phyloP scores from a whole-genome alignment of 2,888 invertebrate species.

The Eucera pruinosa region DNA sequence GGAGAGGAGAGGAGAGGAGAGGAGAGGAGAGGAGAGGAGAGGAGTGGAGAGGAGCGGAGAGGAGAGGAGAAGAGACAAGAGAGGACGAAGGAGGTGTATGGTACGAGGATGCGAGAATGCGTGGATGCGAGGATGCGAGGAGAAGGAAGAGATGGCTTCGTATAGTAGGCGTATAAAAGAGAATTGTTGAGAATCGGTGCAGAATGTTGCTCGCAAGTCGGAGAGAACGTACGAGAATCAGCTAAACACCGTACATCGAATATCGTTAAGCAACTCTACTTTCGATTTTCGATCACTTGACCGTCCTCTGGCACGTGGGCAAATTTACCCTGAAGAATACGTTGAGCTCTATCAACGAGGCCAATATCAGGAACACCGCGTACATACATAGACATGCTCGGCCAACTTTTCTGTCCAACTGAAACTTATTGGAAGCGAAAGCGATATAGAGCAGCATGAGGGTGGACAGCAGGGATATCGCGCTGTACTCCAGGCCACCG shows the following conservation, averaged over 20 bases:
- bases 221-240: constrained; percentile 59
- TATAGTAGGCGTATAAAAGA: constrained; percentile 37
- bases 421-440: constrained; percentile 94
- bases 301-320: constrained; percentile 89
- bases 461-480: constrained; percentile 94
- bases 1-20: too few species aligned
- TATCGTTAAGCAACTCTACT: constrained; percentile 48
- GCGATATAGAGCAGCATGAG: constrained; percentile 93
- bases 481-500: constrained; percentile 95
- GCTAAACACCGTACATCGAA: constrained; percentile 60
- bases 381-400: constrained; percentile 94
- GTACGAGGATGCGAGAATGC: too few species aligned
- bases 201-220: constrained; percentile 57
- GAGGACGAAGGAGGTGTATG: too few species aligned
- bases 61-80: too few species aligned
- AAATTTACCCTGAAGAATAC: constrained; percentile 96
- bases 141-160: constrained; percentile 40
- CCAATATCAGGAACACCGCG: constrained; percentile 93
- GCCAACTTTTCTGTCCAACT: constrained; percentile 93
- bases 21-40: too few species aligned
- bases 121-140: too few species aligned
- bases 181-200: constrained; percentile 43
- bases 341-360: constrained; percentile 96
- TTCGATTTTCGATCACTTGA: constrained; percentile 74
- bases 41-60: too few species aligned